Base-by-base conservation (phyloP, 2,797 vertebrate species). In the Calcarius lapponicus region DNA sequence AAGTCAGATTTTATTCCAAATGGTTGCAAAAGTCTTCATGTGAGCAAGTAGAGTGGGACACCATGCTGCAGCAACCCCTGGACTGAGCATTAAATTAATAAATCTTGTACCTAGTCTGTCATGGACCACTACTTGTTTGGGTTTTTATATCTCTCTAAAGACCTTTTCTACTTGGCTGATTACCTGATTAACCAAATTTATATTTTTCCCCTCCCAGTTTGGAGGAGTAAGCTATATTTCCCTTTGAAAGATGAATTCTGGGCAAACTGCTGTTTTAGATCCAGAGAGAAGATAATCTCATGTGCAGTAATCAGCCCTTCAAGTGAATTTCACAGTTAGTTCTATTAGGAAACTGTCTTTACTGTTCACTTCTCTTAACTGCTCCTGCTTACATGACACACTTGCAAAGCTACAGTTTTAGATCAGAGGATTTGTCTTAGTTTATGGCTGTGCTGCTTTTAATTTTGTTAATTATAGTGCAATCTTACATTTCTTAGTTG, bases 221-320 rank as follows among this genome's bases (percentile, higher is more conserved):
- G 18, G 70, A 90, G 31, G 11, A 86, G 43, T 54, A 79, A 84
- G 4, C 7, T 64, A 5, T 31, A 67, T 89, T 92, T 86, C n/a
- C 36, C 29, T 66, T 69, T 83, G 53, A 79, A 88, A 86, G 47
- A 65, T 69, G 47, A 78, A 12, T 76, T 91, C 34, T 87, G 65
- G 45, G 19, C 75, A 56, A 91, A 90, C 10, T 17, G 18, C 20
- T 78, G 42, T 17, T 86, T 96, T 81, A 75, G 17, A 75, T 88
- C 21, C 80, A 79, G 40, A 86, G 73, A 64, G 65, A 91, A 90
- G 54, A 86, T 79, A 64, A 88, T 82, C 73, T 47, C 22, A 40
- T 45, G 31, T 66, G 32, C 83, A 84, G 32, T 67, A 64, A 79
- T 85, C 80, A 76, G 66, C 53, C 79, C 51, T 86, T 88, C 69